Conservation (phyloP, 1,140 invertebrate genomes). For the Caenorhabditis latens region DNA sequence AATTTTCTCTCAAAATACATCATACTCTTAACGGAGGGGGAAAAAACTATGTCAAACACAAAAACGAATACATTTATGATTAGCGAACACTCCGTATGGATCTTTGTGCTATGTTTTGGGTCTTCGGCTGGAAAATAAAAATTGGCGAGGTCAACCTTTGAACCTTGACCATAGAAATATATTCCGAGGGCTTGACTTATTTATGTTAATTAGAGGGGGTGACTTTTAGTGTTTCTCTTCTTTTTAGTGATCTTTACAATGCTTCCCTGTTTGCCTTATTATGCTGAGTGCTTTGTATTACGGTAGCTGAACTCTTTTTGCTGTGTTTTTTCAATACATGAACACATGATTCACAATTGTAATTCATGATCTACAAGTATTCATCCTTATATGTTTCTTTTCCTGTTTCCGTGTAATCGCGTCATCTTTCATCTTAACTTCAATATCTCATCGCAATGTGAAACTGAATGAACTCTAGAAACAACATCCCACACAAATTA, state of each 20-base stretch:
- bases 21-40: not conserved
- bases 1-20: not conserved
- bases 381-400: not conserved
- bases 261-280: too few relatives aligned
- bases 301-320: too few relatives aligned
- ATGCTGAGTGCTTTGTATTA: too few relatives aligned
- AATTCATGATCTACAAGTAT: not conserved
- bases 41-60: conserved; percentile 15
- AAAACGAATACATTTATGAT: conserved; percentile 39
- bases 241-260: not conserved
- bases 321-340: too few relatives aligned
- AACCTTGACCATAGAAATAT: not conserved
- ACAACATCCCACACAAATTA: conserved; percentile 24
- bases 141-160: not conserved
- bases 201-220: conserved; percentile 29
- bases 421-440: conserved; percentile 10
- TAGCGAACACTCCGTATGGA: not conserved
- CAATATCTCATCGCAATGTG: not conserved
- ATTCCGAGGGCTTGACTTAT: not conserved
- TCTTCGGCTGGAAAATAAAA: not conserved
- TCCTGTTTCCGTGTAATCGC: not conserved
- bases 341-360: not conserved
- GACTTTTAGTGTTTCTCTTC: not conserved
- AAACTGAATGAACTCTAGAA: not conserved
- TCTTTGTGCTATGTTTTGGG: not conserved